A percentile compares a stretch with the other conserved stretches of the same genome.
Conservation (phyloP, 2,888 invertebrate species). For the Ichneumon xanthorius region DNA sequence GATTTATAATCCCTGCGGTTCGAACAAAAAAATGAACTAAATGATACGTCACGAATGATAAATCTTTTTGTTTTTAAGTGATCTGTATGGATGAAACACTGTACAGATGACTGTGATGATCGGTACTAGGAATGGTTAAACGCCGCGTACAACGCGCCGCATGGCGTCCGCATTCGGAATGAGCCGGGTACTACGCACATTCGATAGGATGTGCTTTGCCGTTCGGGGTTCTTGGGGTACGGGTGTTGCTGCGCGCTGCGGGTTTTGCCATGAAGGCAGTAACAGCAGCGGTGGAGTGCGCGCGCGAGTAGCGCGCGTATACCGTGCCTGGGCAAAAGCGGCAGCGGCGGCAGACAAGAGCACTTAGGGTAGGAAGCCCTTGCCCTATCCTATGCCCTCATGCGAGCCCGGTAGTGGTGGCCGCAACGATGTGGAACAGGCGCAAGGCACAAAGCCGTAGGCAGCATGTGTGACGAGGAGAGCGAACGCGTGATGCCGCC, state of each 20-base stretch:
- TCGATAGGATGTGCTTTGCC: slow-evolving; percentile 75
- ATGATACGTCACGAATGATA: slow-evolving; percentile 47
- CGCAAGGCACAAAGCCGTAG: slow-evolving; percentile 39
- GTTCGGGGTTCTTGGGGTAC: slow-evolving; percentile 76
- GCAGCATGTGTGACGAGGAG: slow-evolving; percentile 36
- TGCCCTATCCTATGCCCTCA: slow-evolving; percentile 23
- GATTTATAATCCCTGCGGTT: slow-evolving; percentile 22
- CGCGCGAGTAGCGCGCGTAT: slow-evolving; percentile 44
- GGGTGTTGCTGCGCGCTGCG: slow-evolving; percentile 54
- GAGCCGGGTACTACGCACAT: slow-evolving; percentile 76
- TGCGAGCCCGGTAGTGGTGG: slow-evolving; percentile 61
- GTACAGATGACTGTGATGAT: slow-evolving; percentile 14
- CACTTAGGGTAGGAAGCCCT: slow-evolving; percentile 73
- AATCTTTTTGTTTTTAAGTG: slow-evolving; percentile 15
- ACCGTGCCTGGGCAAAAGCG: slow-evolving; percentile 31
- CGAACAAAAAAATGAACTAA: slow-evolving; percentile 25
- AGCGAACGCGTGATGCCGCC: slow-evolving; percentile 14
- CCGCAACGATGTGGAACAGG: slow-evolving; percentile 64
- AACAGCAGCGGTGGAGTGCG: slow-evolving; percentile 31
- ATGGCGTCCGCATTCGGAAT: slow-evolving; percentile 82
- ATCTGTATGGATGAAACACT: slow-evolving; percentile 13
- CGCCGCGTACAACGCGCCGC: slow-evolving; percentile 82
- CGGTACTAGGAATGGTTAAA: slow-evolving; percentile 59
- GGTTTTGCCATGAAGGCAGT: slow-evolving; percentile 59
- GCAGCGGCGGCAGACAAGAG: slow-evolving; percentile 66